phyloP scores from a whole-genome alignment of 2,888 invertebrate species.

The Heteromyza rotundicornis region DNA sequence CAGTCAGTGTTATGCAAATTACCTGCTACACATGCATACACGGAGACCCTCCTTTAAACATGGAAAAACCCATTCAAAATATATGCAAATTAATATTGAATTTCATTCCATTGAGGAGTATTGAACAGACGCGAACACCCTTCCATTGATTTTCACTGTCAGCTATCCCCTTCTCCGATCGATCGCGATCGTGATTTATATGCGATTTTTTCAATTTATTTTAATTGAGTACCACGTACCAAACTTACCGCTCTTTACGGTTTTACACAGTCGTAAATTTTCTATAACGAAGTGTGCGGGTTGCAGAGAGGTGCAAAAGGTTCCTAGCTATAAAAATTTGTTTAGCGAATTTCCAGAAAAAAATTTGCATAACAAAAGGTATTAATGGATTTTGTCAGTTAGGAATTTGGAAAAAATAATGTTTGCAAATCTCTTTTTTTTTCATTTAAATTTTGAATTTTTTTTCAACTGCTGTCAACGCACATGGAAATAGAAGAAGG shows the following conservation, averaged over 20 bases:
- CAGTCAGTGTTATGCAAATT: too few relatives aligned
- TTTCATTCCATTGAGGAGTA: background rate
- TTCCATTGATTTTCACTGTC: too few relatives aligned
- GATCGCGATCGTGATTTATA: slow-evolving; percentile 1
- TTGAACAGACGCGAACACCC: background rate
- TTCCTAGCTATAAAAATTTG: background rate
- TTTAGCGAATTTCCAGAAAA: background rate
- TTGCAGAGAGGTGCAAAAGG: background rate
- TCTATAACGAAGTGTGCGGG: background rate
- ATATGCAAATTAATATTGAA: slow-evolving; percentile 4
- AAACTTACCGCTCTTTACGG: background rate
- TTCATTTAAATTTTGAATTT: too few relatives aligned
- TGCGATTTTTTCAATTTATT: background rate
- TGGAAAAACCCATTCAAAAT: background rate
- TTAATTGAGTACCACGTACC: background rate
- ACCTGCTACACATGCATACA: too few relatives aligned
- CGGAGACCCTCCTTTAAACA: too few relatives aligned
- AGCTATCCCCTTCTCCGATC: too few relatives aligned
- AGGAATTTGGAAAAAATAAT: background rate
- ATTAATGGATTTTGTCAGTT: slow-evolving; percentile 7
- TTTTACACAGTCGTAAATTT: too few relatives aligned
- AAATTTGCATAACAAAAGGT: slow-evolving; percentile 4
- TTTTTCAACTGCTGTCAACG: too few relatives aligned
- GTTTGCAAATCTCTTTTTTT: slow-evolving; percentile 1
- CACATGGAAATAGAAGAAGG: too few relatives aligned